Base-by-base conservation (phyloP, 1,140 invertebrate genomes). In the Caenorhabditis latens region DNA sequence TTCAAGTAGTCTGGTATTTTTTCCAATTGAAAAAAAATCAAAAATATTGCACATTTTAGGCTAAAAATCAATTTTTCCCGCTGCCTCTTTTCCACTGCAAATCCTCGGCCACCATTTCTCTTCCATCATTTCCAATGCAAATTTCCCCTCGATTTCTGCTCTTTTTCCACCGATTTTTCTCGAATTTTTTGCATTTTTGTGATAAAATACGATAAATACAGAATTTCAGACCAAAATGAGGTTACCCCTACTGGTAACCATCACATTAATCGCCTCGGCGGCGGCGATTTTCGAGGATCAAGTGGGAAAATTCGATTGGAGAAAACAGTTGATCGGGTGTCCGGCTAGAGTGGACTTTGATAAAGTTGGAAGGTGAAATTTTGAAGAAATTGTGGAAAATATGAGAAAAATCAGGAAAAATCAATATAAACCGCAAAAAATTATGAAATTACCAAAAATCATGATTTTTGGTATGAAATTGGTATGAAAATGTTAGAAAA, bases 251-350 rank as follows among this genome's bases (percentile, higher is more conserved):
- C 46, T 79, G 40, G 71, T 50, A 79, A 50, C 71, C 21, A 50
- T 79, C 19, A n/a, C 46, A 8, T 14, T 79, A 21, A 9, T 79
- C 71, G 46, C 71, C 43, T 8, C 46, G 4, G 21, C 42, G n/a
- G 24, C 43, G 46, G 71, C 71, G 40, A 79, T 79, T 24, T 79
- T 79, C n/a, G 71, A 79, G 24, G 71, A 79, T 50, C 71, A 79
- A 43, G 71, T 42, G 4, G 71, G 71, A 24, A 79, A 79, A 79
- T 79, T 79, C 71, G 71, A 79, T 50, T 79, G 71, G 71, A 79
- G 71, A 24, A 79, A 79, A 79, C 71, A 13, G 46, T n/a, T 79
- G 71, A 53, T 79, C 46, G 71, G 71, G 13, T 79, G 71, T 50
- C 71, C 71, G 19, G 46, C 71, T 11, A 79, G n/a, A 53, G n/a